phyloP scores from a whole-genome alignment of 1,140 invertebrate genomes.

The Marisa cornuarietis region DNA sequence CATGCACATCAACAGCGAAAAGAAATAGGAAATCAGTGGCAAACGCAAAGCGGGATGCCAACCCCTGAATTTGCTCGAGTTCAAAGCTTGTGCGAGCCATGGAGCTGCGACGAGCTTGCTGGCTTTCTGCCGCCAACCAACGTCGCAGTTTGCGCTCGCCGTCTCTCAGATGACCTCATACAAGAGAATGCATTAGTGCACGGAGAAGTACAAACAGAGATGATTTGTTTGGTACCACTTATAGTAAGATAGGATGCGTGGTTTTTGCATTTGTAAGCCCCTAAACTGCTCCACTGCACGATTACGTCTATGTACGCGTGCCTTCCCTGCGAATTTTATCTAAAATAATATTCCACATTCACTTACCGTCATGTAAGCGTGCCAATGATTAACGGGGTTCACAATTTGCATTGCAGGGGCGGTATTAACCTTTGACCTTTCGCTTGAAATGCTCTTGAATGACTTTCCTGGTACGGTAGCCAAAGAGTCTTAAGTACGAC shows the following conservation, averaged over 20 bases:
- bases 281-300: slow-evolving; percentile 31
- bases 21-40: too few relatives aligned
- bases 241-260: slow-evolving; percentile 35
- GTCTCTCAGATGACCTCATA: slow-evolving; percentile 40
- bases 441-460: slow-evolving; percentile 9
- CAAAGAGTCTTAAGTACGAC: too few relatives aligned
- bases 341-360: slow-evolving; percentile 71
- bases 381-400: slow-evolving; percentile 68
- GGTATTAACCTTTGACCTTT: slow-evolving; percentile 53
- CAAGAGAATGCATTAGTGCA: slow-evolving; percentile 51
- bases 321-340: slow-evolving; percentile 69
- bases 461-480: too few relatives aligned
- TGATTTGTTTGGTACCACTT: slow-evolving; percentile 23
- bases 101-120: slow-evolving; percentile 21
- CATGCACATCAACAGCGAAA: too few relatives aligned
- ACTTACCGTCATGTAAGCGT: slow-evolving; percentile 71
- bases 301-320: slow-evolving; percentile 44
- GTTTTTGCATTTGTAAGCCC: slow-evolving; percentile 34
- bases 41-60: too few relatives aligned
- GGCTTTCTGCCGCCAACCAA: slow-evolving; percentile 20
- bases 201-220: slow-evolving; percentile 25
- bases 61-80: slow-evolving; percentile 22
- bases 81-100: slow-evolving; percentile 24
- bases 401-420: slow-evolving; percentile 53
- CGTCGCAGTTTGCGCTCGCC: slow-evolving; percentile 24